Evolutionary conservation across 2,888 invertebrate genomes (phyloP).

Genomic region (Drosophila algonquin): DNA sequence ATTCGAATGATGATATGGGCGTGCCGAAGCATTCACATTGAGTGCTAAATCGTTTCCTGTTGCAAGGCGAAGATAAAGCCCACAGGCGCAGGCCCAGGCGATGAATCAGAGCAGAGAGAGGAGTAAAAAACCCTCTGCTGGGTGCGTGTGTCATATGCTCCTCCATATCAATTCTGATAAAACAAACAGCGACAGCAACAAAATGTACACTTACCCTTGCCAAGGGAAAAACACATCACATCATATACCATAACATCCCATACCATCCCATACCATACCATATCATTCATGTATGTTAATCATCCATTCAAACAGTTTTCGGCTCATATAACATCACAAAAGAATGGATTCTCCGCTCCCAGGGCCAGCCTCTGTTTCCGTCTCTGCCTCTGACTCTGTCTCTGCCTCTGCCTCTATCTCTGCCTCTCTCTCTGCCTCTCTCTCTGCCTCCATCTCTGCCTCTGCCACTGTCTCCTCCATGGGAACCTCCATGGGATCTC

Average conservation of each 20-base stretch:
- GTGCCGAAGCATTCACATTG: slow-evolving; percentile 44
- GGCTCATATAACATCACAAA: slow-evolving; percentile 60
- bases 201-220: too few relatives aligned
- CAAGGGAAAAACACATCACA: neutral
- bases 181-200: slow-evolving; percentile 34
- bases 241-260: neutral
- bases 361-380: too few relatives aligned
- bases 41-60: slow-evolving; percentile 50
- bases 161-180: too few relatives aligned
- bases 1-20: slow-evolving; percentile 50
- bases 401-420: slow-evolving; percentile 6
- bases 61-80: slow-evolving; percentile 8
- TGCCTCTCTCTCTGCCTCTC: neutral
- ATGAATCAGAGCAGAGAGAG: slow-evolving; percentile 30
- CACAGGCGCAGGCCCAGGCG: slow-evolving; percentile 29
- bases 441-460: too few relatives aligned
- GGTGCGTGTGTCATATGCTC: slow-evolving; percentile 32
- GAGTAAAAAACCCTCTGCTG: slow-evolving; percentile 35
- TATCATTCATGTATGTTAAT: slow-evolving; percentile 68
- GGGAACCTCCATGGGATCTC: slow-evolving; percentile 3
- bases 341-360: slow-evolving; percentile 36
- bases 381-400: too few relatives aligned
- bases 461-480: slow-evolving; percentile 15
- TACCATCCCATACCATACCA: neutral
- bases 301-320: slow-evolving; percentile 65